Evolutionary conservation across 2,797 vertebrate genomes (phyloP).

Genomic region (Margarornis squamiger): DNA sequence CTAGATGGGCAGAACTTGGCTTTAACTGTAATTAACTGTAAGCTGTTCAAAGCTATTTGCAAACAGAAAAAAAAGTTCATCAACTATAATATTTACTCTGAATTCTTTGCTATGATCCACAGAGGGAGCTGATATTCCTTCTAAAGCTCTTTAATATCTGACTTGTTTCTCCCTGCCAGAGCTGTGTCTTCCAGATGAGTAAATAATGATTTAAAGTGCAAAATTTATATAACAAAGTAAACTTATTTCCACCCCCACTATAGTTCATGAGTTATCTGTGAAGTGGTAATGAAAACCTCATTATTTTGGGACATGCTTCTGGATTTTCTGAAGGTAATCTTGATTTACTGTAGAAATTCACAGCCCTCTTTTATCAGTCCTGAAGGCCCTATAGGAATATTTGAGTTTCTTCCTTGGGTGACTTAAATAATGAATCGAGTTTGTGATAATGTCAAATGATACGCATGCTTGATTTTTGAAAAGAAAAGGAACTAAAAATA

Average conservation of each 20-base stretch:
- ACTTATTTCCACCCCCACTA: accelerated
- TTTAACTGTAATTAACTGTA: background rate
- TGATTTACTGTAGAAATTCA: background rate
- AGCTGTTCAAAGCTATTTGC: background rate
- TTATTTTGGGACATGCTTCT: background rate
- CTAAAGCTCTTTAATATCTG: background rate
- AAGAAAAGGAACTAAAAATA: background rate
- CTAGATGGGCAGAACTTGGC: background rate
- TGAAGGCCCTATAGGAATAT: background rate
- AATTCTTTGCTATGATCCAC: background rate
- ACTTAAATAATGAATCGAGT: background rate
- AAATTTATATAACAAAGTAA: background rate
- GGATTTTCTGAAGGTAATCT: background rate
- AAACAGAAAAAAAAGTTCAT: background rate
- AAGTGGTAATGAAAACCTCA: background rate
- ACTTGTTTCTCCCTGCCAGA: background rate
- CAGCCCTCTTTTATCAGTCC: background rate
- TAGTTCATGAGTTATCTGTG: background rate
- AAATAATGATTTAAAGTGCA: background rate
- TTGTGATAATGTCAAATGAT: background rate
- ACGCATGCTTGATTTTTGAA: background rate
- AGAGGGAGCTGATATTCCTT: conserved; percentile 26
- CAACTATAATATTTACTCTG: background rate
- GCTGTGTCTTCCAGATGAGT: background rate
- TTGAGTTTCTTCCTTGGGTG: background rate